Evolutionary conservation across 2,797 vertebrate species (phyloP), one percentile per base, ranked within the genome.

Genomic region (Poecilia gillii): DNA sequence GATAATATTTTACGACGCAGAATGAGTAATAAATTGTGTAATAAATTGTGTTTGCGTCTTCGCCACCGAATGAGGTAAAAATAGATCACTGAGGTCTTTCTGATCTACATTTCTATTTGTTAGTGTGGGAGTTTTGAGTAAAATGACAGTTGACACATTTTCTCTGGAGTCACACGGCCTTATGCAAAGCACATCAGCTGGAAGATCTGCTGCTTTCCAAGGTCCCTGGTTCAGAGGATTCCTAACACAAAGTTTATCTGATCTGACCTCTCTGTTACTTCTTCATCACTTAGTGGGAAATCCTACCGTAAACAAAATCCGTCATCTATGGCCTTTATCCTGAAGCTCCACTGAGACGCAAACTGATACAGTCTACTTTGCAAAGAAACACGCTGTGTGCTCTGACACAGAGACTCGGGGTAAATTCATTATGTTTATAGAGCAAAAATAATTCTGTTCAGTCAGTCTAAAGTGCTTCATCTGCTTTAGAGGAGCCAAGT

Each of bases 271-370:
- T 81, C 71, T 75, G 80, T 84, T 77, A 75, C 75, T 64, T 78
- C 13, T 3, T 31, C 53, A 72, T 90, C 85, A 81, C 76, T 16
- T 23, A 51, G 74, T 75, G 51, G 81, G 87, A 92, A 92, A 91
- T 87, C 89, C 87, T 85, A 92, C 85, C 77, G 84, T 28, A 80
- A 84, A 74, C 74, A 85, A 89, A 91, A 85, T 81, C 70, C 4
- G 36, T 91, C 84, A 90, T 90, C 90, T 78, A 84, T 84, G 86
- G 84, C 80, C 77, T 81, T 85, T 82, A 78, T 82, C 85, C 77
- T 72, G 66, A 91, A 73, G n/a, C 72, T 62, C 74, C 11, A 16
- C 57, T n/a, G 71, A 86, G 73, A 85, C 16, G 74, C 83, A 90
- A 89, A 87, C 86, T 87, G 90, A 93, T 86, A 81, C 79, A 76